Conservation (phyloP, 2,888 invertebrate genomes). For the Ophion ventricosus region DNA sequence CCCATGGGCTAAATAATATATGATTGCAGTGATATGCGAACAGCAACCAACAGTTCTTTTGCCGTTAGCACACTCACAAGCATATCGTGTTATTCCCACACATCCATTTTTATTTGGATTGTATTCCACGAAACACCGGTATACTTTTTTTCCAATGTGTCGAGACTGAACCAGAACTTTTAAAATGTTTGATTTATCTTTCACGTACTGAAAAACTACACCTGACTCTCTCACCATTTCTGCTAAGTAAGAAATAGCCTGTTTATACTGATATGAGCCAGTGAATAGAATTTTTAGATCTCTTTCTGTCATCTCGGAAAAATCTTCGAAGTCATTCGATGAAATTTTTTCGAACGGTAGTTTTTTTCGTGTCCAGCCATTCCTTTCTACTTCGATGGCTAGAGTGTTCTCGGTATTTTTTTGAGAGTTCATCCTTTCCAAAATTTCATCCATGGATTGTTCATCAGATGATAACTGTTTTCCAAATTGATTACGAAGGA, state of each 20-base stretch:
- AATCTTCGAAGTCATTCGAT: conserved; percentile 59
- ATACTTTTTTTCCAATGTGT: conserved; percentile 56
- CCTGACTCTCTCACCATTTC: conserved; percentile 66
- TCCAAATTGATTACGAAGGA: conserved; percentile 61
- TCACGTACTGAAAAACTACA: conserved; percentile 26
- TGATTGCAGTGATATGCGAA: conserved; percentile 34
- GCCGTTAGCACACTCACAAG: conserved; percentile 58
- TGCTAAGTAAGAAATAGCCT: conserved; percentile 68
- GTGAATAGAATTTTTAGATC: conserved; percentile 65
- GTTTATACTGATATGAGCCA: conserved; percentile 67
- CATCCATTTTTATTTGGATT: conserved; percentile 47
- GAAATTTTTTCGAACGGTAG: conserved; percentile 53
- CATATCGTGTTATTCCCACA: conserved; percentile 28
- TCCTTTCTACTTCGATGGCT: conserved; percentile 57
- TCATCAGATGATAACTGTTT: conserved; percentile 65
- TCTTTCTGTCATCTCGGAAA: conserved; percentile 64
- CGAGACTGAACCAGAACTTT: conserved; percentile 63
- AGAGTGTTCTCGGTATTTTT: conserved; percentile 48
- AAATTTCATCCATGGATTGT: conserved; percentile 44
- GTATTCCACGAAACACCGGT: conserved; percentile 60
- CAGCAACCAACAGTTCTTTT: conserved; percentile 56
- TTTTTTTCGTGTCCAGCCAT: conserved; percentile 54
- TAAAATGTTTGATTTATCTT: conserved; percentile 60
- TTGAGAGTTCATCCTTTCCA: conserved; percentile 47
- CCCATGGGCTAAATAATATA: conserved; percentile 51